Evolutionary conservation across 2,113 vertebrate genomes (phyloP).

Genomic region (Hemicordylus capensis): DNA sequence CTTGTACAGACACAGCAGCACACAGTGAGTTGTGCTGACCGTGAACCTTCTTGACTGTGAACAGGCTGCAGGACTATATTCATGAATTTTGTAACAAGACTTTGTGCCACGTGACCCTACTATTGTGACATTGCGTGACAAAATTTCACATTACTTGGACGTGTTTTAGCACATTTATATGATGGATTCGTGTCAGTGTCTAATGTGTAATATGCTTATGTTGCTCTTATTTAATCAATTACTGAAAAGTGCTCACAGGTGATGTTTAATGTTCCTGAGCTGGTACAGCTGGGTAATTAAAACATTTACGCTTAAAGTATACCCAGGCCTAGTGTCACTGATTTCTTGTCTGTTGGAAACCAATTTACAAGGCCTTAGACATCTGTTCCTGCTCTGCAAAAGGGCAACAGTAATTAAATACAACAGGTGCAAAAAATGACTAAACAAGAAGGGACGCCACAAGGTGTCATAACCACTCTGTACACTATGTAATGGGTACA

Average conservation of each 20-base stretch:
- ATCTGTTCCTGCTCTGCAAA: not conserved
- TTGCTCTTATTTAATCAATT: not conserved
- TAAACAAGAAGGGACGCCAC: not conserved
- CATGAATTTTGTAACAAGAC: not conserved
- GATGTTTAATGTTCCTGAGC: not conserved
- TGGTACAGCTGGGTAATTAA: not conserved
- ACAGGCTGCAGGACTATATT: not conserved
- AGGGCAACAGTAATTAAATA: slow-evolving; percentile 8
- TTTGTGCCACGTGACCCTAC: no score
- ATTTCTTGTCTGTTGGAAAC: not conserved
- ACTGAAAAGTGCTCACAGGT: not conserved
- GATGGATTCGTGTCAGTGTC: not conserved
- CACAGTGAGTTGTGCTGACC: no score
- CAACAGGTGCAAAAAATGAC: not conserved
- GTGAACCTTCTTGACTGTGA: not conserved
- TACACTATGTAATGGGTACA: not conserved
- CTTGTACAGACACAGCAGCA: not conserved
- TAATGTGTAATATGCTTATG: not conserved
- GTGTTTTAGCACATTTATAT: not conserved
- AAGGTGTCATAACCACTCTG: not conserved
- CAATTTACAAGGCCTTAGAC: slow-evolving; percentile 1
- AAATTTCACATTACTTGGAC: not conserved
- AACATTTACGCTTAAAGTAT: not conserved
- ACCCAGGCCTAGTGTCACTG: not conserved
- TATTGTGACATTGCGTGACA: not conserved